A percentile compares a stretch with the other conserved stretches of the same genome.
phyloP scores from a whole-genome alignment of 2,113 vertebrate genomes.

The Brienomyrus brachyistius region DNA sequence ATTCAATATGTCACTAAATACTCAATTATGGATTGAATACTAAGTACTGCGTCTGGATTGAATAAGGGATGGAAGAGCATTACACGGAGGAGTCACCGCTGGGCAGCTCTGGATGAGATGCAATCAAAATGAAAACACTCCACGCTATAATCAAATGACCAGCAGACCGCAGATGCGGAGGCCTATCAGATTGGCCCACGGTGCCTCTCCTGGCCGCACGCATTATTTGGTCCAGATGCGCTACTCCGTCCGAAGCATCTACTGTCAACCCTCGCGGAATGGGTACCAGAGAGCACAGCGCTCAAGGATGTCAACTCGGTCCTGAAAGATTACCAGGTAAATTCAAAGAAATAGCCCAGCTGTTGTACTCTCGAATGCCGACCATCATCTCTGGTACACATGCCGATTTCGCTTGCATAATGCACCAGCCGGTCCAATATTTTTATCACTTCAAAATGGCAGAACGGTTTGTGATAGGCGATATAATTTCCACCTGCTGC shows the following conservation, averaged over 20 bases:
- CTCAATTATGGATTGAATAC: constrained; percentile 21
- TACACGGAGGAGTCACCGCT: constrained; percentile 1
- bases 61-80: neutral
- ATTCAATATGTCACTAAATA: constrained; percentile 30
- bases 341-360: neutral
- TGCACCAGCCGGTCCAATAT: neutral
- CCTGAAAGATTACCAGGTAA: neutral
- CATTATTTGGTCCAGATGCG: constrained; percentile 23
- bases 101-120: constrained; percentile 4
- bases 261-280: neutral
- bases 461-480: neutral
- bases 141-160: constrained; percentile 7
- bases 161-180: constrained; percentile 13
- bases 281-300: neutral
- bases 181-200: constrained; percentile 19
- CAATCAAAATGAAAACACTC: constrained; percentile 17
- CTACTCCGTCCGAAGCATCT: neutral
- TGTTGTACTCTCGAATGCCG: neutral
- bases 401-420: neutral
- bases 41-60: constrained; percentile 1
- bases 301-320: neutral
- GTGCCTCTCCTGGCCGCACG: constrained; percentile 1
- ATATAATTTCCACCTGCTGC: neutral
- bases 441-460: neutral
- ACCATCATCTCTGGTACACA: neutral